Evolutionary conservation across 2,888 invertebrate species (phyloP).

Genomic region (Girardia tigrina): DNA sequence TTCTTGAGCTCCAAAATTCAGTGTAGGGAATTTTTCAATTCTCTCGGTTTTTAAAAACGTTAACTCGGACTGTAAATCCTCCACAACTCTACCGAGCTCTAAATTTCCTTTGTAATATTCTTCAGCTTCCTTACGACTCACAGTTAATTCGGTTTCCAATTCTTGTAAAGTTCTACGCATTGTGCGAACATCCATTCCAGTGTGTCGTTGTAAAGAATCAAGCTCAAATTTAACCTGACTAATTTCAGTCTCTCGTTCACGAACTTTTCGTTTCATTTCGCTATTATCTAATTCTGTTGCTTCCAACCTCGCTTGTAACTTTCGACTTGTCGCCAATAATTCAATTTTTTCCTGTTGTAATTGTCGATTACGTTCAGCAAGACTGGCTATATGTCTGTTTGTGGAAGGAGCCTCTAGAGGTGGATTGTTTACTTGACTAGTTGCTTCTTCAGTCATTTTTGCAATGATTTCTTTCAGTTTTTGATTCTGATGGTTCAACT

Average conservation of each 20-base stretch:
- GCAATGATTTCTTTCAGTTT: constrained; percentile 8
- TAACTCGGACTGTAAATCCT: constrained; percentile 6
- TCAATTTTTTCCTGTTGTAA: constrained; percentile 12
- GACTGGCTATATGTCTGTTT: neutral
- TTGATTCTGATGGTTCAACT: neutral
- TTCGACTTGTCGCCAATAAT: neutral
- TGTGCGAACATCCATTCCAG: constrained; percentile 8
- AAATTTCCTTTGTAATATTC: constrained; percentile 9
- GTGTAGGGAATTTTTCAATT: neutral
- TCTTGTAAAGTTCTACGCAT: neutral
- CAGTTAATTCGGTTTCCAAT: constrained; percentile 4
- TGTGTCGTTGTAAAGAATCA: neutral
- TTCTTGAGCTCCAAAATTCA: constrained; percentile 6
- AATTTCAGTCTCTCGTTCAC: constrained; percentile 16
- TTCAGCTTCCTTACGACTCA: constrained; percentile 1
- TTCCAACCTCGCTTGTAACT: constrained; percentile 6
- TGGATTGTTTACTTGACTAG: neutral
- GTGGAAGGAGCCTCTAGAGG: neutral
- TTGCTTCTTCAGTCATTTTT: neutral
- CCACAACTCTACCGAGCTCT: neutral
- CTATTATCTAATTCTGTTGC: neutral
- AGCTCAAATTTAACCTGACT: constrained; percentile 18
- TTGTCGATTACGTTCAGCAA: neutral
- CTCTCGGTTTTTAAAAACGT: neutral
- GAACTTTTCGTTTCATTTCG: neutral